Conservation (phyloP, 2,113 vertebrate species). For the Eolophus roseicapilla region DNA sequence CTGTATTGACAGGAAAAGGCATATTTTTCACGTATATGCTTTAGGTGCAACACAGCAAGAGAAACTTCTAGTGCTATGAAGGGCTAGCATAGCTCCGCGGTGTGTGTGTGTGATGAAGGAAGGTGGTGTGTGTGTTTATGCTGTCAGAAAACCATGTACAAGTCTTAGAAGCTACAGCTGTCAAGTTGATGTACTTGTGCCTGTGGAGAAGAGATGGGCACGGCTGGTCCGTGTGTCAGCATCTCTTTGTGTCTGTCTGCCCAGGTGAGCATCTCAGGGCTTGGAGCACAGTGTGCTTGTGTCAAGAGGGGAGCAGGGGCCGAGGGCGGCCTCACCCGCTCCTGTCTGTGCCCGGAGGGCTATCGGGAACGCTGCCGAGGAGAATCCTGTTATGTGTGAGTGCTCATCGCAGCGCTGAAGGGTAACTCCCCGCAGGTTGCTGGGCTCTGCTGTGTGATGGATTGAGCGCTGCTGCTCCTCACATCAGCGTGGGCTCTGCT, state of each 20-base stretch:
- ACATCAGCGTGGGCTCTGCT: neutral
- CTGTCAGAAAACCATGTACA: neutral
- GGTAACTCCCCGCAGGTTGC: neutral
- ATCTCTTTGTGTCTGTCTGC: neutral
- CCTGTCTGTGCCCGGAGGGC: neutral
- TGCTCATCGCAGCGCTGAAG: fast-evolving
- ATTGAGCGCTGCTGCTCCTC: neutral
- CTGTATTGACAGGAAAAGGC: neutral
- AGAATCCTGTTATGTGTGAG: neutral
- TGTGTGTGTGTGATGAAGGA: neutral
- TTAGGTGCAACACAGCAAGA: neutral
- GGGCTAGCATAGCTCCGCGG: neutral
- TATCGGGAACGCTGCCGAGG: neutral
- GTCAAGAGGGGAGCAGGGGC: neutral
- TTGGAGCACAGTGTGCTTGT: neutral
- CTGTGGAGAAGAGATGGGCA: neutral
- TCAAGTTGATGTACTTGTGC: neutral
- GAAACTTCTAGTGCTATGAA: neutral
- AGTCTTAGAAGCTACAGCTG: neutral
- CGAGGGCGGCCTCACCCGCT: neutral
- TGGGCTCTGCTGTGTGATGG: neutral
- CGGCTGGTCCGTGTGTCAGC: fast-evolving
- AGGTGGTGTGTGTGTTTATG: neutral
- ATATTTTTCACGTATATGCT: neutral
- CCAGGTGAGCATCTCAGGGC: fast-evolving